phyloP scores from a whole-genome alignment of 2,888 invertebrate species.

The Tanytarsus gracilentus region DNA sequence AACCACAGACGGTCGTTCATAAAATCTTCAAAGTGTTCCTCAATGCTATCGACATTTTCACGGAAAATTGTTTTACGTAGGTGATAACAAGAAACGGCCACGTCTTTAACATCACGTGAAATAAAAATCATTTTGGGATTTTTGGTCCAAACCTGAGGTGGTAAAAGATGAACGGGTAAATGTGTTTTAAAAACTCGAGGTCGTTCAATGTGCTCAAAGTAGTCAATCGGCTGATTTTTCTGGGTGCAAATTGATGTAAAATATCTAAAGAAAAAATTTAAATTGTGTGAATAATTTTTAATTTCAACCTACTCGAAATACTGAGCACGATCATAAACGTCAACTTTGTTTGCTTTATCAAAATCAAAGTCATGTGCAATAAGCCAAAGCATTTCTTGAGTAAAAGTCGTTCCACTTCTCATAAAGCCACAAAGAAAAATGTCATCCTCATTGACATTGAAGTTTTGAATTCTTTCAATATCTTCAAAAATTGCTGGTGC shows the following conservation, averaged over 20 bases:
- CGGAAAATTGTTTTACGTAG: neutral
- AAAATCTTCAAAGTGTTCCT: neutral
- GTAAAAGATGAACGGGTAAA: neutral
- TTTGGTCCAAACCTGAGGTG: neutral
- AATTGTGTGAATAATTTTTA: neutral
- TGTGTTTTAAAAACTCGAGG: neutral
- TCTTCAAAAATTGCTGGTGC: too few relatives aligned
- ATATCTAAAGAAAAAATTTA: neutral
- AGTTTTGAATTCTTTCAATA: neutral
- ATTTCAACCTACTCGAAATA: neutral
- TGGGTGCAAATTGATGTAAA: neutral
- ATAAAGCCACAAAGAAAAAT: neutral
- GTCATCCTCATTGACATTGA: neutral
- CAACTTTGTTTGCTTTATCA: neutral
- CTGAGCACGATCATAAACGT: neutral
- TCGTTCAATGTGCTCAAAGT: neutral
- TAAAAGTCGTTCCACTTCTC: neutral
- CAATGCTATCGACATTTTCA: neutral
- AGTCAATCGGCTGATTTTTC: neutral
- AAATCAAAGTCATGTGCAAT: neutral
- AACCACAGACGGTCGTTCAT: neutral
- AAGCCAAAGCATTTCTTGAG: neutral
- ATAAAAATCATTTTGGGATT: neutral
- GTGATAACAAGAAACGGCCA: neutral
- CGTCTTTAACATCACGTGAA: neutral